Conservation (phyloP, 1,140 invertebrate species). For the Hyposmocoma kahamanoa region DNA sequence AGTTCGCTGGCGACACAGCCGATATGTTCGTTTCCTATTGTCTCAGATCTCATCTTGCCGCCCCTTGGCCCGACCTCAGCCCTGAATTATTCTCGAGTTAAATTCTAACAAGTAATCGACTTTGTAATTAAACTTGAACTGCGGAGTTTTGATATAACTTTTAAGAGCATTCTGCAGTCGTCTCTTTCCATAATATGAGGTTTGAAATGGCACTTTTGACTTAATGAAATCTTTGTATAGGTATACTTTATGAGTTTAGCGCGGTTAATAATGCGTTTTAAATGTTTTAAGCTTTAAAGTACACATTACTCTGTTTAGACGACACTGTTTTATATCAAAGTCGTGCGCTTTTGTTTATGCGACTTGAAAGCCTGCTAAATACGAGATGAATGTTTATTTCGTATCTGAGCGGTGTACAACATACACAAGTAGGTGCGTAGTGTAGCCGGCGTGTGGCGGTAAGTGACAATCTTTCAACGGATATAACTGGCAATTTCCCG, state of each 20-base stretch:
- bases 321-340: constrained; percentile 3
- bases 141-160: too few species aligned
- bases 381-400: constrained; percentile 4
- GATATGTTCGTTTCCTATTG: constrained; percentile 1
- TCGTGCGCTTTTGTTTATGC: not conserved
- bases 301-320: not conserved
- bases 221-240: too few species aligned
- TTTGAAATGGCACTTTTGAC: too few species aligned
- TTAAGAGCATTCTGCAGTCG: too few species aligned
- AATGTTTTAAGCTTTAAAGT: too few species aligned
- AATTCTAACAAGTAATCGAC: too few species aligned
- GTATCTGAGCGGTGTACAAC: not conserved
- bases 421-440: not conserved
- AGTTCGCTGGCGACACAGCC: not conserved
- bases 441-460: not conserved
- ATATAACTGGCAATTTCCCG: not conserved
- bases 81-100: too few species aligned
- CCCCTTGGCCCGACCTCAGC: not conserved
- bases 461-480: constrained; percentile 1
- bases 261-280: too few species aligned
- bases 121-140: too few species aligned
- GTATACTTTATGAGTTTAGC: too few species aligned
- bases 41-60: not conserved
- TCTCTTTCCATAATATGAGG: too few species aligned
- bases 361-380: constrained; percentile 3